Evolutionary conservation across 35 echinoderm and acorn worm genomes (phyloP).

Genomic region (Chiridota heheva): DNA sequence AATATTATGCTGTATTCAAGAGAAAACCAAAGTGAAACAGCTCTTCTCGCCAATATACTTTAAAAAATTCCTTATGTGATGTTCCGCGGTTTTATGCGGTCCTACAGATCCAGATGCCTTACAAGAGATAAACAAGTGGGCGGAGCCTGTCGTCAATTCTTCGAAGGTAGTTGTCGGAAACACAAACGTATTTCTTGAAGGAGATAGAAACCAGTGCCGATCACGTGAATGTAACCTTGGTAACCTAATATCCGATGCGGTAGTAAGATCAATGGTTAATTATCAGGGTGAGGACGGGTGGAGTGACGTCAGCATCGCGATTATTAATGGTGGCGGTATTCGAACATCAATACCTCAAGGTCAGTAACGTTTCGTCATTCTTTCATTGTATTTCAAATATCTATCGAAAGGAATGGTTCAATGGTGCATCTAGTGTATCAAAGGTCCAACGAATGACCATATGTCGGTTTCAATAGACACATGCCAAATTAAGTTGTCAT

Average conservation of each 20-base stretch:
- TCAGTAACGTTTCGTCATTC: not conserved
- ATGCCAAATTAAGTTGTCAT: not conserved
- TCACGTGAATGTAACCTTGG: conserved; percentile 50
- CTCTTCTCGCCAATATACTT: too few relatives aligned
- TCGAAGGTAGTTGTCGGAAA: conserved; percentile 5
- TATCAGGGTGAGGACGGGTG: conserved; percentile 54
- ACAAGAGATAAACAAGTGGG: conserved; percentile 34
- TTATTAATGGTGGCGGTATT: conserved; percentile 80
- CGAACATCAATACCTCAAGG: conserved; percentile 54
- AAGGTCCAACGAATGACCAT: not conserved
- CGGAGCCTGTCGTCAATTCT: not conserved
- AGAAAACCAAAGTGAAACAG: too few relatives aligned
- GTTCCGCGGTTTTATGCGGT: not conserved
- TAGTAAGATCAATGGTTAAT: conserved; percentile 40
- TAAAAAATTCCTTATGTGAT: too few relatives aligned
- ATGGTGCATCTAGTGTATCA: not conserved
- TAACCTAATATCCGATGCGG: conserved; percentile 61
- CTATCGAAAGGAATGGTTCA: not conserved
- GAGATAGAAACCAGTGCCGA: conserved; percentile 31
- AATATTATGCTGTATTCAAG: too few relatives aligned
- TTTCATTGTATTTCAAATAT: not conserved
- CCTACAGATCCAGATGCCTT: conserved; percentile 21
- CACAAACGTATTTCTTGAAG: conserved; percentile 39
- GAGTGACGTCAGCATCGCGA: conserved; percentile 86
- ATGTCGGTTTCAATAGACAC: not conserved